phyloP scores from a whole-genome alignment of 2,113 vertebrate genomes.

The Melanotaenia duboulayi region DNA sequence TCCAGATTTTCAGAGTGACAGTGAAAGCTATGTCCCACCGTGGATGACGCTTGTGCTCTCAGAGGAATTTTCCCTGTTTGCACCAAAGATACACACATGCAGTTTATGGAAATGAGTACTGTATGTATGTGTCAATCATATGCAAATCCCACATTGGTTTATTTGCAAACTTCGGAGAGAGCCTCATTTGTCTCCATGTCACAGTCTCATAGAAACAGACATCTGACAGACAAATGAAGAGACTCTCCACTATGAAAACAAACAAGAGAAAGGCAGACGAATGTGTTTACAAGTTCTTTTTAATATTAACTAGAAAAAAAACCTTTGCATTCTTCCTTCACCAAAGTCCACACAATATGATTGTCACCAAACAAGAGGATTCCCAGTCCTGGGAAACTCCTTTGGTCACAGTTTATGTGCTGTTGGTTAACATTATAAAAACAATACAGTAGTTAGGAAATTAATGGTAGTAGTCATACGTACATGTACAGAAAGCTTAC shows the following conservation, averaged over 20 bases:
- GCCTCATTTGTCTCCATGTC: constrained; percentile 21
- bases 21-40: too few relatives aligned
- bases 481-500: constrained; percentile 34
- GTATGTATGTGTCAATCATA: not conserved
- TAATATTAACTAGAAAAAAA: constrained; percentile 56
- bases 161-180: constrained; percentile 7
- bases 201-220: constrained; percentile 30
- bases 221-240: not conserved
- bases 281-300: constrained; percentile 42
- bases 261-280: constrained; percentile 6
- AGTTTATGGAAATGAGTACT: constrained; percentile 19
- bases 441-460: constrained; percentile 32
- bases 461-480: constrained; percentile 13
- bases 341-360: constrained; percentile 49
- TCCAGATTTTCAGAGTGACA: constrained; percentile 1
- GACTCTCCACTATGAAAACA: not conserved
- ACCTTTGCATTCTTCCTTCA: constrained; percentile 46
- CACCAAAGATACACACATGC: not conserved
- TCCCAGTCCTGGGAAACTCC: constrained; percentile 8
- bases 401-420: constrained; percentile 33
- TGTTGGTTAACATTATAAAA: constrained; percentile 24
- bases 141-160: constrained; percentile 23
- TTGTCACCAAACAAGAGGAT: constrained; percentile 36
- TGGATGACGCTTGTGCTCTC: constrained; percentile 1
- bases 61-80: not conserved